Conservation (phyloP, 2,797 vertebrate genomes). For the Phrynocephalus forsythii region DNA sequence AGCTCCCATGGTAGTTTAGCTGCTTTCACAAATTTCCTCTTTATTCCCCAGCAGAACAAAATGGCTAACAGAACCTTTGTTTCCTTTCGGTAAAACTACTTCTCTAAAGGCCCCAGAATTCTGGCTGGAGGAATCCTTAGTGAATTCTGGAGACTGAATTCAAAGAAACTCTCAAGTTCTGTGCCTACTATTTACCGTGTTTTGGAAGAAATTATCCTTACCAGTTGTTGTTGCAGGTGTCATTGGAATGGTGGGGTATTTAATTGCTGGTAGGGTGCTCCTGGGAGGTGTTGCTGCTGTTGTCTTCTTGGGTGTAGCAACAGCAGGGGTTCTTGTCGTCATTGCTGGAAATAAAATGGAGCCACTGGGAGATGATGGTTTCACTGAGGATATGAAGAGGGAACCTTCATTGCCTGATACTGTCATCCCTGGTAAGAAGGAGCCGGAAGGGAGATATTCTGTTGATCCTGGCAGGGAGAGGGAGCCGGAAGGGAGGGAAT, state of each 20-base stretch:
- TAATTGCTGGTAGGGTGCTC: no score
- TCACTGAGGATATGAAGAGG: neutral
- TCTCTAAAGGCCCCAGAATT: no score
- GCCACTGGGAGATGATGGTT: neutral
- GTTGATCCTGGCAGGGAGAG: neutral
- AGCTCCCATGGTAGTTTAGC: no score
- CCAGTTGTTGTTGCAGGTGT: neutral
- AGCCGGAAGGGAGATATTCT: neutral
- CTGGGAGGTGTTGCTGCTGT: neutral
- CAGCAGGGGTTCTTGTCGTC: neutral
- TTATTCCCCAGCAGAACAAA: no score
- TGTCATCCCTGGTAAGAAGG: neutral
- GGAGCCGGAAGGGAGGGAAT: neutral
- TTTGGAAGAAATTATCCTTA: slow-evolving; percentile 7
- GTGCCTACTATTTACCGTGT: neutral
- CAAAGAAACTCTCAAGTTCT: no score
- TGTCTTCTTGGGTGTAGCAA: neutral
- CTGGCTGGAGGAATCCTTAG: no score
- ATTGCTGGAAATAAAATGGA: neutral
- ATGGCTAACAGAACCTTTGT: no score
- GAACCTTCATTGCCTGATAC: neutral
- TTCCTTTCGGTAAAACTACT: no score
- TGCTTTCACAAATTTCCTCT: no score
- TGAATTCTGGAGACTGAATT: no score
- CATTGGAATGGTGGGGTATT: no score